Percentiles rank a stretch among this genome's conserved stretches.
Conservation (phyloP, 2,888 invertebrate genomes). For the Hyles lineata region DNA sequence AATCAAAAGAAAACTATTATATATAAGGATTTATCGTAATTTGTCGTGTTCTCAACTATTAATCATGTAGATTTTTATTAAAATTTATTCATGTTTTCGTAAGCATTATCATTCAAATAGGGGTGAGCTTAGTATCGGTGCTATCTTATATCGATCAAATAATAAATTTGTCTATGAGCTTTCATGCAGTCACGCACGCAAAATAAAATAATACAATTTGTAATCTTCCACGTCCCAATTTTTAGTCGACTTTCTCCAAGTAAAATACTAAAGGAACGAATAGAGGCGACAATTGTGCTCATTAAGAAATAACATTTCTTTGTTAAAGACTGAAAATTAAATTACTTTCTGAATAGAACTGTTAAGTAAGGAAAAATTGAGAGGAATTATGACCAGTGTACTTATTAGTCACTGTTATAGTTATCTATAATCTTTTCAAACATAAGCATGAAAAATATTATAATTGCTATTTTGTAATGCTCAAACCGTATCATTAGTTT, state of each 20-base stretch:
- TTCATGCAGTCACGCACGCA: constrained; percentile 47
- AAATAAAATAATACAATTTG: constrained; percentile 53
- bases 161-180: constrained; percentile 51
- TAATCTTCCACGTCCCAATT: constrained; percentile 50
- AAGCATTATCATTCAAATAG: neutral
- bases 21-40: too few relatives aligned
- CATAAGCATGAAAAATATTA: too few relatives aligned
- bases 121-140: constrained; percentile 37
- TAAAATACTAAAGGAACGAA: constrained; percentile 30
- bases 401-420: neutral
- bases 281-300: constrained; percentile 9
- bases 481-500: too few relatives aligned
- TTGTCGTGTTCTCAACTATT: neutral
- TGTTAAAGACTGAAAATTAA: constrained; percentile 22
- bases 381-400: neutral
- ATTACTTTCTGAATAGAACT: constrained; percentile 12
- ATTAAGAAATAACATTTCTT: constrained; percentile 12
- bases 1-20: neutral
- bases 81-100: constrained; percentile 17
- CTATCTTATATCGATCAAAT: constrained; percentile 51
- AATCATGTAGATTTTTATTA: neutral
- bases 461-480: too few relatives aligned
- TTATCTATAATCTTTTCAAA: too few relatives aligned
- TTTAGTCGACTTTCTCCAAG: constrained; percentile 31
- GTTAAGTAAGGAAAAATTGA: neutral